These are phyloP conservation scores for Habropoda laboriosa DNA, from an alignment of 1,140 invertebrate genomes.

Conservation along the genomic window DNA sequence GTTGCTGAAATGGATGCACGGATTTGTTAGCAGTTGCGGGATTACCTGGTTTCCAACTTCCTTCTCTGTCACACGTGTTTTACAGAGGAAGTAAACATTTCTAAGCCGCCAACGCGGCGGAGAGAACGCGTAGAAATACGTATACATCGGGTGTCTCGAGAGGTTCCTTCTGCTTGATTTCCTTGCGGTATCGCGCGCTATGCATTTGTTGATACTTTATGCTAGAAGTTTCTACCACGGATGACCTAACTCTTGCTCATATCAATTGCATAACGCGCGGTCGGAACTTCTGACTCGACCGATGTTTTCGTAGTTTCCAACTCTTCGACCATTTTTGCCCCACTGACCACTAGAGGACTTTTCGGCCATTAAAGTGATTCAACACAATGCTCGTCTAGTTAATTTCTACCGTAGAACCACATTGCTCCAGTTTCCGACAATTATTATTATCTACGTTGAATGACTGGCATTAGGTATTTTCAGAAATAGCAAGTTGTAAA, in stretches of 20 bases:
- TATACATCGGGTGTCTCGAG: slow-evolving; percentile 42
- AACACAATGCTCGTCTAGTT: neutral
- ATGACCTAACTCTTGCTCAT: neutral
- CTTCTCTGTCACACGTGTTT: slow-evolving; percentile 19
- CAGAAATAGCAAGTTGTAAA: neutral
- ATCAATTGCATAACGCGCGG: slow-evolving; percentile 24
- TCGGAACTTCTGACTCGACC: neutral
- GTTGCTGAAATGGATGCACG: slow-evolving; percentile 23
- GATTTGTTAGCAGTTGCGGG: slow-evolving; percentile 49
- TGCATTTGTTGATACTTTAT: slow-evolving; percentile 47
- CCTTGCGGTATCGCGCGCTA: slow-evolving; percentile 15
- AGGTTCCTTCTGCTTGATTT: slow-evolving; percentile 55
- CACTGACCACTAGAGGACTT: neutral
- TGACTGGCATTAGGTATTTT: too few relatives aligned
- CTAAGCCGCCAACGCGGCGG: neutral
- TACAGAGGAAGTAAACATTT: slow-evolving; percentile 27
- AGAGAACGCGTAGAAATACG: slow-evolving; percentile 37
- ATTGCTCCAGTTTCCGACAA: neutral
- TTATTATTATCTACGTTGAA: too few relatives aligned
- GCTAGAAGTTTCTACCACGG: slow-evolving; percentile 36
- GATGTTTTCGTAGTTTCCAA: neutral
- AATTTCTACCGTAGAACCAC: neutral
- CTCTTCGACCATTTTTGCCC: neutral
- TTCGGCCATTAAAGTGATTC: neutral
- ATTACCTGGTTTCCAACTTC: slow-evolving; percentile 48